Evolutionary conservation across 2,113 vertebrate species (phyloP), one percentile per base, ranked within the genome.

Genomic region (Cyrtonyx montezumae): DNA sequence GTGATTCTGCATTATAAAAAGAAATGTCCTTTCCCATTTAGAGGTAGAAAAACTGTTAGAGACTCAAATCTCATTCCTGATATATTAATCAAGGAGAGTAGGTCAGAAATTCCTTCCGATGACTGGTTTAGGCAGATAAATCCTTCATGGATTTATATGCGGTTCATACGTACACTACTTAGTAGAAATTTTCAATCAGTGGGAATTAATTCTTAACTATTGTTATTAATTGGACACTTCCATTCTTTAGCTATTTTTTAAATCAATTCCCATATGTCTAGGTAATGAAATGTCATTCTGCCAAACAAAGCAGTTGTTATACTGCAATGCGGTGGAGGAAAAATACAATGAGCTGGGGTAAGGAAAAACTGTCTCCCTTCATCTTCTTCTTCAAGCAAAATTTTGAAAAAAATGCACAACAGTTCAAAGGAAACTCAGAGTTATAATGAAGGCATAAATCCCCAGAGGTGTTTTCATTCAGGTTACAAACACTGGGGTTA

Each of bases 311-410:
- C 65, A 71, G 40, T 87, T 85, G 93, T 77, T 83, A 80, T 80
- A 95, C 94, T 95, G 91, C 91, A 96, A 48, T 96, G 93, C 93
- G 23, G 94, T 70, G 30, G 45, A 94, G 65, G 62, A 83, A 92
- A 95, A 90, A 88, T 63, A 37, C 67, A 83, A n/a, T 6, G 11
- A 91, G 89, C 84, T 95, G 51, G 76, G 68, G 65, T 92, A 83
- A 94, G 95, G 66, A 90, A 83, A 90, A 91, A 89, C 49, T 87
- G 26, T 85, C 91, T 92, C 34, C 20, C 56, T 90, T 90, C 71
- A 80, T 55, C 26, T 71, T 92, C 32, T 48, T 36, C 19, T 90
- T 90, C 61, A 32, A 16, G 78, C 76, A 68, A 66, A 89, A n/a
- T 78, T 83, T 78, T 85, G 51, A 89, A 84, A 71, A 65, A 70